Percentiles rank a stretch among this genome's conserved stretches.
Conservation (phyloP, 2,113 vertebrate species). For the Chauna torquata region DNA sequence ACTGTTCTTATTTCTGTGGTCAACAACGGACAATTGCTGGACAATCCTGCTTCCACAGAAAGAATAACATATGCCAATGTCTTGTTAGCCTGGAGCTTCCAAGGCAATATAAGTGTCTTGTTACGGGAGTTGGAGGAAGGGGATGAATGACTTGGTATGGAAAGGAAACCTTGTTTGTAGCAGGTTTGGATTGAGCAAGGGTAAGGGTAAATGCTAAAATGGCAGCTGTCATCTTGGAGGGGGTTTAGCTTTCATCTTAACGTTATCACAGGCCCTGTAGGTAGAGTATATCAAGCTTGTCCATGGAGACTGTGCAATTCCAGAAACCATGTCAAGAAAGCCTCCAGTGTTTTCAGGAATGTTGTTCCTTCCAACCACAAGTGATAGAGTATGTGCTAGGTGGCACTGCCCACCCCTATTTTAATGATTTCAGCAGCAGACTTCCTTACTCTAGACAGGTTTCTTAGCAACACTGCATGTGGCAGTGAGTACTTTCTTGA, state of each 20-base stretch:
- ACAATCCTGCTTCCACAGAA: not conserved
- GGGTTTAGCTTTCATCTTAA: not conserved
- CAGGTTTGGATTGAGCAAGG: not conserved
- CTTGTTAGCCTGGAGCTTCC: not conserved
- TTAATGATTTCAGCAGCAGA: not conserved
- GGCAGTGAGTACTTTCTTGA: not conserved
- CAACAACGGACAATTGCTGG: not conserved
- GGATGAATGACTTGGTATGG: not conserved
- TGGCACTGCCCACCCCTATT: fast-evolving
- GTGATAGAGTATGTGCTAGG: fast-evolving
- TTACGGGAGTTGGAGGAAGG: not conserved
- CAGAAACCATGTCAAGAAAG: not conserved
- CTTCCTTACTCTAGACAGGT: not conserved
- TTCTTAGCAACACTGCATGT: not conserved
- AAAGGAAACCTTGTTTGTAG: not conserved
- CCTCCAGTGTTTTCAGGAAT: not conserved
- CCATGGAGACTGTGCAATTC: not conserved
- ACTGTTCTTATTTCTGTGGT: not conserved
- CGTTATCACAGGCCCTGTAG: not conserved
- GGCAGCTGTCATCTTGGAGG: fast-evolving
- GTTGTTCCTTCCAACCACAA: not conserved
- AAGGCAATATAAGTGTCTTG: not conserved
- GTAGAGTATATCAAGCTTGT: not conserved
- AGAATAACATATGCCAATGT: not conserved
- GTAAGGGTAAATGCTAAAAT: not conserved